A percentile compares a stretch with the other conserved stretches of the same genome.
Conservation (phyloP, 2,797 vertebrate genomes). For the Bothrops alternatus region DNA sequence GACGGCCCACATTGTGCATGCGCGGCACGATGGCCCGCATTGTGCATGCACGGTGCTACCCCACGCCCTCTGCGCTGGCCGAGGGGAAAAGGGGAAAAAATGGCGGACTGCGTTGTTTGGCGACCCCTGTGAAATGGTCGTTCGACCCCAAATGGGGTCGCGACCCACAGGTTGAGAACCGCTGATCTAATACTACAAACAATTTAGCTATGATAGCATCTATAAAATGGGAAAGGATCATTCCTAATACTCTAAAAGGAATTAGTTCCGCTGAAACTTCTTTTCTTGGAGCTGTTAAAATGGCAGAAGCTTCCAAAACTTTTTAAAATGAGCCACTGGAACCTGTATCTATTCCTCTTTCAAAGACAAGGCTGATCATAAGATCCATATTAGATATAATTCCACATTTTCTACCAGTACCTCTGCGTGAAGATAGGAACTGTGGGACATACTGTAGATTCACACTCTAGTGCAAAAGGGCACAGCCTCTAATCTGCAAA, state of each 20-base stretch:
- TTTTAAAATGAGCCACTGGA: not conserved
- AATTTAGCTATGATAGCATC: conserved; percentile 18
- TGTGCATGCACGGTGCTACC: too few species aligned
- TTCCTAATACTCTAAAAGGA: conserved; percentile 27
- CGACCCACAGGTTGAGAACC: too few species aligned
- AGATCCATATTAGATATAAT: not conserved
- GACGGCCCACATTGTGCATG: too few species aligned
- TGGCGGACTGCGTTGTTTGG: too few species aligned
- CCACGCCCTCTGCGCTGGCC: too few species aligned
- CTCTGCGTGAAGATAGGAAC: not conserved
- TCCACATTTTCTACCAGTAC: not conserved
- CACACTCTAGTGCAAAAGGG: not conserved
- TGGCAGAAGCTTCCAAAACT: not conserved
- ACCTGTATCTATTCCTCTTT: not conserved
- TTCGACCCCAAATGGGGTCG: too few species aligned
- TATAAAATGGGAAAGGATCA: conserved; percentile 31
- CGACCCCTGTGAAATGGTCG: too few species aligned
- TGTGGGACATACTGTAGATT: not conserved
- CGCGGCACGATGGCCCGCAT: too few species aligned
- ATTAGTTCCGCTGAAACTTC: conserved; percentile 11
- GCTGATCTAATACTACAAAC: conserved; percentile 43
- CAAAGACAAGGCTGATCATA: not conserved
- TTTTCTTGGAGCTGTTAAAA: not conserved
- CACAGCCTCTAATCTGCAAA: not conserved
- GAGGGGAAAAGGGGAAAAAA: too few species aligned